phyloP scores from a whole-genome alignment of 2,113 vertebrate species.

The Neolamprologus hecqui region DNA sequence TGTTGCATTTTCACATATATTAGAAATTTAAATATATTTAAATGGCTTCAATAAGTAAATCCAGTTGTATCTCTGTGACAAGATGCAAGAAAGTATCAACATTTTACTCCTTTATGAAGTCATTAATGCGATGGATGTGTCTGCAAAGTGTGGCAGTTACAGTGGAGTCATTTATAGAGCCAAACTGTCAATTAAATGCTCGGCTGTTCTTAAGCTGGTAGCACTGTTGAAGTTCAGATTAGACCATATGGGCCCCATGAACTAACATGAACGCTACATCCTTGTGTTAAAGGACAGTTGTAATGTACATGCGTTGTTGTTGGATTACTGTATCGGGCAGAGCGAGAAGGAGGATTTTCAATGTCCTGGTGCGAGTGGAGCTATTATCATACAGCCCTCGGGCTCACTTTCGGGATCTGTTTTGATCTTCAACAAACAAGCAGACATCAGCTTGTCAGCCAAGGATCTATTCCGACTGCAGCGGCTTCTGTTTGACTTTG shows the following conservation, averaged over 20 bases:
- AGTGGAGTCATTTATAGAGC: not conserved
- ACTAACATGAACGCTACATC: not conserved
- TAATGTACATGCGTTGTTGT: not conserved
- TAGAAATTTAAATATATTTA: not conserved
- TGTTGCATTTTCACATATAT: not conserved
- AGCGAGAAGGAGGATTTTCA: constrained; percentile 13
- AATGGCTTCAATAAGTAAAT: not conserved
- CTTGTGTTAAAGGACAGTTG: not conserved
- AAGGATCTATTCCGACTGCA: not conserved
- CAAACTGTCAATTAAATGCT: not conserved
- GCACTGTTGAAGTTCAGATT: not conserved
- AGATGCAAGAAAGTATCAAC: not conserved
- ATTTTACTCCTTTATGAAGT: not conserved
- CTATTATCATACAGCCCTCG: constrained; percentile 37
- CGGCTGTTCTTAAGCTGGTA: not conserved
- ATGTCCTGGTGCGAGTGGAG: constrained; percentile 42
- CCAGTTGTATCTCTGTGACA: not conserved
- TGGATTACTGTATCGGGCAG: constrained; percentile 8
- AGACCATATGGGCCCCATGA: not conserved
- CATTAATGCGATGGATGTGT: not conserved
- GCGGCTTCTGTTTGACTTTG: constrained; percentile 17
- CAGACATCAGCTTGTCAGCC: constrained; percentile 24
- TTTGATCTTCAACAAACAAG: constrained; percentile 50
- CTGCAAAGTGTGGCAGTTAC: not conserved
- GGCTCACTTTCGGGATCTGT: constrained; percentile 37